A percentile compares a stretch with the other conserved stretches of the same genome.
Conservation (phyloP, 1,140 invertebrate genomes). For the Leptinotarsa texana region DNA sequence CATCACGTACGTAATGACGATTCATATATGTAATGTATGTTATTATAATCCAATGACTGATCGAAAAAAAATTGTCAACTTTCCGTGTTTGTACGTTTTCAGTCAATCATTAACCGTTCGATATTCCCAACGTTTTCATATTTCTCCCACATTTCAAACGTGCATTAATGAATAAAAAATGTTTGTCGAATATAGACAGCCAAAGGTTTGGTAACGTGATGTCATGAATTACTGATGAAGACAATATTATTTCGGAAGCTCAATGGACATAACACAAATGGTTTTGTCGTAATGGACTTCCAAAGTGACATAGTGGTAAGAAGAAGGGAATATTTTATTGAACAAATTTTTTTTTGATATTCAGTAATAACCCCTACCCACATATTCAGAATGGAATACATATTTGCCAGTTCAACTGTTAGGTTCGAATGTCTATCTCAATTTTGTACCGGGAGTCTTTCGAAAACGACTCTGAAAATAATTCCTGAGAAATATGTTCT, state of each 20-base stretch:
- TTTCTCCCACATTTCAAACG: neutral
- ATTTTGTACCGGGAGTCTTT: too few relatives aligned
- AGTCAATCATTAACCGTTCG: neutral
- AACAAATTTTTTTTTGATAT: too few relatives aligned
- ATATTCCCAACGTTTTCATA: neutral
- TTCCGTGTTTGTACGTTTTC: neutral
- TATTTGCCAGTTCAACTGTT: too few relatives aligned
- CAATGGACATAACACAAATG: neutral
- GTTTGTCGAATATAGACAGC: neutral
- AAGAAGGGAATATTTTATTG: too few relatives aligned
- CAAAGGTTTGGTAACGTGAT: neutral
- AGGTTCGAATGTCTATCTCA: too few relatives aligned
- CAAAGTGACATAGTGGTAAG: neutral
- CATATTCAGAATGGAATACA: too few relatives aligned
- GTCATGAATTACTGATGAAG: neutral
- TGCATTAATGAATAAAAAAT: neutral
- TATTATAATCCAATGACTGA: neutral
- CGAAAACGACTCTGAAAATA: too few relatives aligned
- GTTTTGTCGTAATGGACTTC: neutral
- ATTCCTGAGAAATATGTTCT: too few relatives aligned
- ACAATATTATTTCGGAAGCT: neutral
- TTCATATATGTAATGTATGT: neutral
- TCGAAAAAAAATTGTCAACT: neutral
- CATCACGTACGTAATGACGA: too few relatives aligned
- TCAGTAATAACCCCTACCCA: too few relatives aligned